These are phyloP conservation scores for Passerina amoena DNA, from an alignment of 2,113 vertebrate species.

Conservation along the genomic window DNA sequence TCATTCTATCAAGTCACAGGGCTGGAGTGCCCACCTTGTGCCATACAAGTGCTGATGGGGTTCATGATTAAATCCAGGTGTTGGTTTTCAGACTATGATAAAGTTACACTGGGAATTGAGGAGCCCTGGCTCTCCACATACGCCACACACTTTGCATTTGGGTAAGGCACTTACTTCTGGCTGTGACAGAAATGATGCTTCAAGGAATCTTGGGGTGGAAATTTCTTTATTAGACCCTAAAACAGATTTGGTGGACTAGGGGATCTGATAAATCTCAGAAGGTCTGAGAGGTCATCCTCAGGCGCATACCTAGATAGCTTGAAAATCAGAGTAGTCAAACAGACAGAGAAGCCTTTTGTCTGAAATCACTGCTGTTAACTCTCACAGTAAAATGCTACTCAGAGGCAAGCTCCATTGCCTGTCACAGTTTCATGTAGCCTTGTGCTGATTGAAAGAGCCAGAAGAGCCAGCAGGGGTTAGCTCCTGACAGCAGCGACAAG, in stretches of 20 bases:
- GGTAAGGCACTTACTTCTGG: not conserved
- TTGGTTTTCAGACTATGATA: not conserved
- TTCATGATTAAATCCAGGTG: not conserved
- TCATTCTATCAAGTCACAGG: not conserved
- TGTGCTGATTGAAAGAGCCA: not conserved
- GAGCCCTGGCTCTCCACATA: not conserved
- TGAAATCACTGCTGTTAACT: not conserved
- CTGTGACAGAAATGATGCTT: not conserved
- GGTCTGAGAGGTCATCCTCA: not conserved
- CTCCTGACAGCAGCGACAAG: accelerated
- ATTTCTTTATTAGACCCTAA: not conserved
- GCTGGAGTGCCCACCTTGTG: not conserved
- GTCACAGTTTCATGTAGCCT: accelerated
- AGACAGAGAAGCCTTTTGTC: not conserved
- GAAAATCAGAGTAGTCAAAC: not conserved
- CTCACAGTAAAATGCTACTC: not conserved
- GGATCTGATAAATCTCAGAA: not conserved
- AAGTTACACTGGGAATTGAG: not conserved
- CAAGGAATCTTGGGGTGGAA: not conserved
- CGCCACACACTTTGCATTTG: not conserved
- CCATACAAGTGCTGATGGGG: not conserved
- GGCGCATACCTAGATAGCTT: not conserved
- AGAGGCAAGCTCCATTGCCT: not conserved
- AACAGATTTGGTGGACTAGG: not conserved
- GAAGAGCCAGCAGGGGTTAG: not conserved